phyloP scores from a whole-genome alignment of 2,113 vertebrate genomes.

The Procavia capensis region DNA sequence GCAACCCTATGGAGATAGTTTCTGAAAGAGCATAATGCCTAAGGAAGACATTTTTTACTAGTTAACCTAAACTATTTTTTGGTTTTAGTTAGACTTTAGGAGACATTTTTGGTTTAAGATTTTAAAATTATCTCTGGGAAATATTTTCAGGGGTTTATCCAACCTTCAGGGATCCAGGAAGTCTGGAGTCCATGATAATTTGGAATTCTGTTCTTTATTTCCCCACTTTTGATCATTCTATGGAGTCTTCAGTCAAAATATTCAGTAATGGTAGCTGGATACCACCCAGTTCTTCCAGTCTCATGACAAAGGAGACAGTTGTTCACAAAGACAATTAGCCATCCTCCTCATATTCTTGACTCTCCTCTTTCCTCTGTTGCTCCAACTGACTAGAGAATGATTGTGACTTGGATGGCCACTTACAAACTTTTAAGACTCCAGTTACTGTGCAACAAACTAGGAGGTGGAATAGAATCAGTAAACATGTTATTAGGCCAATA shows the following conservation, averaged over 20 bases:
- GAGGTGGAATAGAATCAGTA: background rate
- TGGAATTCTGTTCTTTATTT: background rate
- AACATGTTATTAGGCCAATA: background rate
- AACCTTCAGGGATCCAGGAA: background rate
- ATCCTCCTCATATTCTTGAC: background rate
- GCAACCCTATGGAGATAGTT: too few relatives aligned
- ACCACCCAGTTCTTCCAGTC: background rate
- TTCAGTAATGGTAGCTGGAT: background rate
- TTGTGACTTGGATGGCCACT: background rate
- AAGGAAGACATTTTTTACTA: background rate
- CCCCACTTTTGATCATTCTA: background rate
- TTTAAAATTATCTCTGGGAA: background rate
- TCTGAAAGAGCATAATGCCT: background rate
- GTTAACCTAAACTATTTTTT: background rate
- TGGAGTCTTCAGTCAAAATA: background rate
- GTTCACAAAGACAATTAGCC: background rate
- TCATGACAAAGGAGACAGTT: background rate
- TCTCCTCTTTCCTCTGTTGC: background rate
- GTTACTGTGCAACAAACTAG: background rate
- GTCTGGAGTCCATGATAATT: too few relatives aligned
- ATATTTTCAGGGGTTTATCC: background rate
- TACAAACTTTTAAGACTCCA: background rate
- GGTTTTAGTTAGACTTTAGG: background rate
- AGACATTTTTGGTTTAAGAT: too few relatives aligned
- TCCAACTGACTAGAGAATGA: background rate